Evolutionary conservation across 37 sponge, comb jelly and placozoan species (phyloP).

Genomic region (Beroe forskalii): DNA sequence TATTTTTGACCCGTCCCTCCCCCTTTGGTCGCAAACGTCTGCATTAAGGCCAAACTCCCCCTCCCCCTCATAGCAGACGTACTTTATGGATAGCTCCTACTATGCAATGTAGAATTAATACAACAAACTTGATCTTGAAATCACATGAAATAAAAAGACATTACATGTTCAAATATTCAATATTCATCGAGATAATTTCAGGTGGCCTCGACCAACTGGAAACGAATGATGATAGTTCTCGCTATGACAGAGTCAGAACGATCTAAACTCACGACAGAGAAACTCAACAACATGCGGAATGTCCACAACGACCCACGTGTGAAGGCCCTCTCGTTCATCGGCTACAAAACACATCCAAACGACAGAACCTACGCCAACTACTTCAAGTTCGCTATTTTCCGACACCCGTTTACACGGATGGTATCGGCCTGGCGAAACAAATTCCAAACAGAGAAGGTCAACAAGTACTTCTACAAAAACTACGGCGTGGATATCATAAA

Average conservation of each 20-base stretch:
- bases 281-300: background rate
- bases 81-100: too few relatives aligned
- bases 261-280: background rate
- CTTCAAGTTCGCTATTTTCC: slow-evolving; percentile 2
- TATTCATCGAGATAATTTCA: too few relatives aligned
- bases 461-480: slow-evolving; percentile 50
- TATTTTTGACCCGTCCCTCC: too few relatives aligned
- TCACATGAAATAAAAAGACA: too few relatives aligned
- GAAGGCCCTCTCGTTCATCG: background rate
- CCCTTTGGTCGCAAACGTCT: too few relatives aligned
- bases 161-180: too few relatives aligned
- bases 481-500: slow-evolving; percentile 13
- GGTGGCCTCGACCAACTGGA: slow-evolving; percentile 60
- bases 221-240: slow-evolving; percentile 32
- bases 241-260: background rate
- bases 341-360: background rate
- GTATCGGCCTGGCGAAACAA: slow-evolving; percentile 58
- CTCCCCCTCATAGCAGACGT: too few relatives aligned
- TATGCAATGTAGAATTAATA: too few relatives aligned
- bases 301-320: slow-evolving; percentile 16
- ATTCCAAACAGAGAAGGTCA: background rate
- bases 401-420: slow-evolving; percentile 48
- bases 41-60: too few relatives aligned
- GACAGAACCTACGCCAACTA: background rate
- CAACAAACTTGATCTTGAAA: too few relatives aligned